These are phyloP conservation scores for Eucera pruinosa DNA, from an alignment of 2,888 invertebrate species.

Conservation along the genomic window DNA sequence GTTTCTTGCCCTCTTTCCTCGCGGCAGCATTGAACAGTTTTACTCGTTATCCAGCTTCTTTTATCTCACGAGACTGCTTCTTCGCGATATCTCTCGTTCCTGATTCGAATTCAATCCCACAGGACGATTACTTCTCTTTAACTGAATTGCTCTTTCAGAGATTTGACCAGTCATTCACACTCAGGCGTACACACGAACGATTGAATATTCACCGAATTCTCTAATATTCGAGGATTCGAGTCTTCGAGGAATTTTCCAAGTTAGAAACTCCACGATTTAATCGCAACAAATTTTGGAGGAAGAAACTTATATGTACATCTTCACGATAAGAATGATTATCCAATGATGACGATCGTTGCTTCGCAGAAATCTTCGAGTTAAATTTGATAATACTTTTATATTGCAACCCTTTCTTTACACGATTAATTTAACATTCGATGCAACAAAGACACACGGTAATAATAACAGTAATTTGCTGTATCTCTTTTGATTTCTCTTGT, in stretches of 20 bases:
- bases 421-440: background rate
- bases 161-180: too few relatives aligned
- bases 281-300: background rate
- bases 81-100: background rate
- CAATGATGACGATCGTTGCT: too few relatives aligned
- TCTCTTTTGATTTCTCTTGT: background rate
- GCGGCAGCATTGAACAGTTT: background rate
- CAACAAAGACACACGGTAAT: background rate
- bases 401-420: too few relatives aligned
- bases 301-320: background rate
- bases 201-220: too few relatives aligned
- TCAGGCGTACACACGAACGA: too few relatives aligned
- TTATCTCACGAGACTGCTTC: background rate
- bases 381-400: too few relatives aligned
- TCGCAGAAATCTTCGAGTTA: too few relatives aligned
- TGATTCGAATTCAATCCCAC: background rate
- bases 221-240: too few relatives aligned
- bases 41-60: background rate
- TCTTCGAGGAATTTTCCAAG: too few relatives aligned
- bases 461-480: background rate
- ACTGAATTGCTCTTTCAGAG: background rate
- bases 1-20: background rate
- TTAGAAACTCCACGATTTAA: background rate
- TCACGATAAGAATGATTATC: too few relatives aligned
- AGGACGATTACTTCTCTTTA: slow-evolving; percentile 2